Conservation (phyloP, 2,888 invertebrate genomes). For the Horisme vitalbata region DNA sequence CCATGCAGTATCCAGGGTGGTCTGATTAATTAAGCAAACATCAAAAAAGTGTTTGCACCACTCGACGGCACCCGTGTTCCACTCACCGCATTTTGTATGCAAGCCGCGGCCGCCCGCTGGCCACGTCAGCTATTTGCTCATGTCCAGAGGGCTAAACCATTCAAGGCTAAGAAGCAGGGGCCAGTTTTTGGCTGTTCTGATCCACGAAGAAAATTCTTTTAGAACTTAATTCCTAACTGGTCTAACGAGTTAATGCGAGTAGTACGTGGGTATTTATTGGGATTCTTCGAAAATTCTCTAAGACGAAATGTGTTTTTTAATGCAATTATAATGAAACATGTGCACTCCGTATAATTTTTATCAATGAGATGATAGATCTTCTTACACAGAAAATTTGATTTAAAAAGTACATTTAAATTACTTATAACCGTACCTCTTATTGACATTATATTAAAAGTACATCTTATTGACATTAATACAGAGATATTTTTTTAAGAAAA, state of each 20-base stretch:
- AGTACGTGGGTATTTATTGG: conserved; percentile 7
- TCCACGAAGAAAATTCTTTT: conserved; percentile 48
- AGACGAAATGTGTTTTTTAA: not conserved
- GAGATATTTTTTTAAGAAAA: not conserved
- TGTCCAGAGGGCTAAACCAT: conserved; percentile 82
- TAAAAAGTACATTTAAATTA: no score
- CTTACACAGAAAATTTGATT: no score
- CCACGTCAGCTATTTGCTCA: conserved; percentile 82
- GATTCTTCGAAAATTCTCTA: conserved; percentile 7
- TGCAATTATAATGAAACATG: not conserved
- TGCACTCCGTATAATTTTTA: no score
- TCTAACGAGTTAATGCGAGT: conserved; percentile 23
- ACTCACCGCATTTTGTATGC: conserved; percentile 75
- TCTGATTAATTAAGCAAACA: conserved; percentile 28
- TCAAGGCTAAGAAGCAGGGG: conserved; percentile 79
- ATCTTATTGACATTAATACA: no score
- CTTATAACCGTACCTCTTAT: no score
- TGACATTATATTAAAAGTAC: no score
- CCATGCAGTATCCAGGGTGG: conserved; percentile 25
- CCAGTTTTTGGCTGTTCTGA: conserved; percentile 80
- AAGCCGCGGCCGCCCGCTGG: conserved; percentile 76
- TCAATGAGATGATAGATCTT: no score
- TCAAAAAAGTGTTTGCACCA: conserved; percentile 28
- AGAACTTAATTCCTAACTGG: conserved; percentile 33
- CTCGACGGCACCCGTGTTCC: conserved; percentile 48